Evolutionary conservation across 1,140 invertebrate species (phyloP).

Genomic region (Steinernema feltiae): DNA sequence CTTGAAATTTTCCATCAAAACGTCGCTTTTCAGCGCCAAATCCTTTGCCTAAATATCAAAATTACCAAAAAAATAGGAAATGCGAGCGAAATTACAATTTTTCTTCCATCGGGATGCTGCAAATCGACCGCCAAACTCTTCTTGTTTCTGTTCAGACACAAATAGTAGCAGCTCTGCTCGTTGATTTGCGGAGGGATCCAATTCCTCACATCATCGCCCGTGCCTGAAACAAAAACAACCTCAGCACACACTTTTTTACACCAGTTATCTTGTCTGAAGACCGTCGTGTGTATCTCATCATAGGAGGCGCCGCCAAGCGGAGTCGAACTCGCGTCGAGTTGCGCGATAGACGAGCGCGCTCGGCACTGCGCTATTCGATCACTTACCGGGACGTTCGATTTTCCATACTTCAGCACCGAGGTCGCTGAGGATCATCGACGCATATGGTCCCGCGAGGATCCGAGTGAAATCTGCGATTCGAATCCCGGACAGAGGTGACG

Average conservation of each 20-base stretch:
- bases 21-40: slow-evolving; percentile 70
- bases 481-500: slow-evolving; percentile 64
- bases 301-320: neutral
- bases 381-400: slow-evolving; percentile 61
- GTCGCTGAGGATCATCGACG: slow-evolving; percentile 86
- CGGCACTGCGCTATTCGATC: neutral
- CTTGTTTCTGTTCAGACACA: slow-evolving; percentile 86
- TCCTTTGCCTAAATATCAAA: slow-evolving; percentile 58
- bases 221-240: slow-evolving; percentile 53
- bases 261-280: slow-evolving; percentile 19
- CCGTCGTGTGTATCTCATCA: slow-evolving; percentile 25
- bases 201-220: slow-evolving; percentile 80
- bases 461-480: slow-evolving; percentile 75
- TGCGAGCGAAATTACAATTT: slow-evolving; percentile 69
- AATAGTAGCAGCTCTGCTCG: slow-evolving; percentile 76
- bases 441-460: slow-evolving; percentile 77
- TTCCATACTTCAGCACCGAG: slow-evolving; percentile 90
- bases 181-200: slow-evolving; percentile 86
- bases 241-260: slow-evolving; percentile 16
- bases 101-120: slow-evolving; percentile 67
- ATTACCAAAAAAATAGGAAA: neutral
- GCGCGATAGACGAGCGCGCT: neutral
- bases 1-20: slow-evolving; percentile 87
- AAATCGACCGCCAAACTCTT: slow-evolving; percentile 84
- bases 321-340: slow-evolving; percentile 14